These are phyloP conservation scores for Thunnus thynnus DNA, from an alignment of 2,113 vertebrate species.

Conservation along the genomic window DNA sequence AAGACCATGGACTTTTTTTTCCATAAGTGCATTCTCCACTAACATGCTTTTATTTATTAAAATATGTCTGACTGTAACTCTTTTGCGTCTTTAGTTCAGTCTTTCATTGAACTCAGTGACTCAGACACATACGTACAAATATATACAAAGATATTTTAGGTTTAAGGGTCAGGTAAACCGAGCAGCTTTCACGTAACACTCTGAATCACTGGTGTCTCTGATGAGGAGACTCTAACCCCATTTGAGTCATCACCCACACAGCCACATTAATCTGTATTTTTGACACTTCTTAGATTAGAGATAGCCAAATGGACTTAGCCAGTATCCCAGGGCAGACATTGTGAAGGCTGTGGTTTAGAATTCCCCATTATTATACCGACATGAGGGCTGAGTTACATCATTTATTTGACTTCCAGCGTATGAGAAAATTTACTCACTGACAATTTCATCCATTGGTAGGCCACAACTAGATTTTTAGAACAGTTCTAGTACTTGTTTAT, in stretches of 20 bases:
- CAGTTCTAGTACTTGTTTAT: not conserved
- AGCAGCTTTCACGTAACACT: slow-evolving; percentile 3
- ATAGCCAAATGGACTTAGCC: not conserved
- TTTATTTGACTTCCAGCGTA: not conserved
- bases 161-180: slow-evolving; percentile 1
- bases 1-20: slow-evolving; percentile 1
- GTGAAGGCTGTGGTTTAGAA: not conserved
- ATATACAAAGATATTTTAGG: not conserved
- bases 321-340: not conserved
- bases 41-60: slow-evolving; percentile 9
- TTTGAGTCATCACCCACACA: slow-evolving; percentile 9
- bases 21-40: not conserved
- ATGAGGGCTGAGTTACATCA: slow-evolving; percentile 12
- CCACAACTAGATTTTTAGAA: not conserved
- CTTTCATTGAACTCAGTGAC: slow-evolving; percentile 5
- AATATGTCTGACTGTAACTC: not conserved
- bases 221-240: not conserved
- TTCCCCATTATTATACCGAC: not conserved
- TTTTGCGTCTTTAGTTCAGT: not conserved
- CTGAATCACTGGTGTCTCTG: slow-evolving; percentile 1
- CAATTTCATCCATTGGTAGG: not conserved
- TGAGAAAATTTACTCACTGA: not conserved
- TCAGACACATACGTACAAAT: not conserved
- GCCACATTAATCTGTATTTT: not conserved
- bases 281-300: not conserved